Evolutionary conservation across 2,797 vertebrate genomes (phyloP).

Genomic region (Corythornis leucogaster): DNA sequence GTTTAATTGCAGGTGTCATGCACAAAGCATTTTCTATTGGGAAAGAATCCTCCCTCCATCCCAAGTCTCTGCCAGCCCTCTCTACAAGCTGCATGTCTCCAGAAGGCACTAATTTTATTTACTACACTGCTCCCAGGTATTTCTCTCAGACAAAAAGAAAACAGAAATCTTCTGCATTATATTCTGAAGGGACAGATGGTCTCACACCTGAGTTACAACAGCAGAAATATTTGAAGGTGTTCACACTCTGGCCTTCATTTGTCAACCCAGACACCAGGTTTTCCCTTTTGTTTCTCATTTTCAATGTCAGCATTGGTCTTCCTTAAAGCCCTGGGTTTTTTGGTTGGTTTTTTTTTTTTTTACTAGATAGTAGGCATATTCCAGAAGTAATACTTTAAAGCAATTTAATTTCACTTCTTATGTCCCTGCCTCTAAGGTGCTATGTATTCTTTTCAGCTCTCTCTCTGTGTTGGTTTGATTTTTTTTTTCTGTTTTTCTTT

Average conservation of each 20-base stretch:
- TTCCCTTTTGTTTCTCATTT: not conserved
- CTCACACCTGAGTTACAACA: not conserved
- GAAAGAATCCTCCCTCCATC: not conserved
- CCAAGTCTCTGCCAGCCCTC: not conserved
- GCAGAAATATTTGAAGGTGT: not conserved
- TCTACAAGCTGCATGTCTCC: accelerated
- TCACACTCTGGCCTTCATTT: not conserved
- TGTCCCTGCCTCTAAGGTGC: not conserved
- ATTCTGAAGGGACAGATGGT: not conserved
- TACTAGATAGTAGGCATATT: not conserved
- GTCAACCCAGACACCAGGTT: not conserved
- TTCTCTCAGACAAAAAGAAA: not conserved
- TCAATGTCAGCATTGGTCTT: not conserved
- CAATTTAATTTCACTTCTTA: not conserved
- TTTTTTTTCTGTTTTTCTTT: not conserved
- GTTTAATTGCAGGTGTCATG: not conserved
- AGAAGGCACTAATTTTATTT: not conserved
- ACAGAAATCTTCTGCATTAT: not conserved
- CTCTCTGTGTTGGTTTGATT: not conserved
- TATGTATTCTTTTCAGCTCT: not conserved
- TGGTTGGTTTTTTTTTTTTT: not conserved
- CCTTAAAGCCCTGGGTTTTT: not conserved
- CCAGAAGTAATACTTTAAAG: not conserved
- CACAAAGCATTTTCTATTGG: not conserved
- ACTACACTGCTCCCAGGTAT: not conserved